A percentile compares a stretch with the other conserved stretches of the same genome.
Evolutionary conservation across 2,797 vertebrate species (phyloP).

Genomic region (Poeciliopsis infans): DNA sequence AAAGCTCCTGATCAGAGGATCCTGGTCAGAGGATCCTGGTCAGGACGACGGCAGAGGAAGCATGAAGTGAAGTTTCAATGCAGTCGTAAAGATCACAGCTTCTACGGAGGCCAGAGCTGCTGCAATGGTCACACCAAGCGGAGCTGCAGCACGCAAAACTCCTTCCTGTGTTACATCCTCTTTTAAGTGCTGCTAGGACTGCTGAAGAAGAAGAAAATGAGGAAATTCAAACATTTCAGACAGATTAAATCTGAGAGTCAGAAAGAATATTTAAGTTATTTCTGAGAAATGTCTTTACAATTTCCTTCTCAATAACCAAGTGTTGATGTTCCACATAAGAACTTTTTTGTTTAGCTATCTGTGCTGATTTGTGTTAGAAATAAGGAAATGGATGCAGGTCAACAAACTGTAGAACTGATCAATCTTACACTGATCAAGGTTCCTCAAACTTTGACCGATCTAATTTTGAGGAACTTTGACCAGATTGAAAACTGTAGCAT

Average conservation of each 20-base stretch:
- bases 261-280: neutral
- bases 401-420: neutral
- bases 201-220: neutral
- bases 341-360: neutral
- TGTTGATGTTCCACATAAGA: neutral
- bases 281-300: neutral
- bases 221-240: neutral
- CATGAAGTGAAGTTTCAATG: conserved; percentile 50
- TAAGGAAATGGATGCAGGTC: neutral
- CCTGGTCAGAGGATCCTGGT: conserved; percentile 27
- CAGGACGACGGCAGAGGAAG: conserved; percentile 50
- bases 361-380: neutral
- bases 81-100: conserved; percentile 62
- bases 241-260: neutral
- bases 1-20: conserved; percentile 65
- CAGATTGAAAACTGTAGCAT: neutral
- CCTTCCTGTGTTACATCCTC: conserved; percentile 3
- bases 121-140: conserved; percentile 8
- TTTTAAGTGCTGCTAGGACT: neutral
- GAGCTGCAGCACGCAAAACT: conserved; percentile 2
- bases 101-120: conserved; percentile 2
- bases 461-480: neutral
- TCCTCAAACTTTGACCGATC: too few species aligned
- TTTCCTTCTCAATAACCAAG: neutral
- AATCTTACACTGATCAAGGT: neutral